Conservation (phyloP, 2,888 invertebrate genomes). For the Bruchidius siliquastri region DNA sequence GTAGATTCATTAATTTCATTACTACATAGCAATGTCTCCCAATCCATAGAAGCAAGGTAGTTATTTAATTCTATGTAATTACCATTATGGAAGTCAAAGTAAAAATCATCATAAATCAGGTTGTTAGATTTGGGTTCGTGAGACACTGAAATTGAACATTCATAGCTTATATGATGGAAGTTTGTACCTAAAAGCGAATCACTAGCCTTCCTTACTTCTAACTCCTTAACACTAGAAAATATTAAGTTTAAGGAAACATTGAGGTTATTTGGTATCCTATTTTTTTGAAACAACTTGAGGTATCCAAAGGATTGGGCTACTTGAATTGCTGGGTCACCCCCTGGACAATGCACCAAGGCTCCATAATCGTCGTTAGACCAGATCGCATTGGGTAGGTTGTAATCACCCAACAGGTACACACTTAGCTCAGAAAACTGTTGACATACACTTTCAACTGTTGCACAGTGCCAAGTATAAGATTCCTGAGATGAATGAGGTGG, state of each 20-base stretch:
- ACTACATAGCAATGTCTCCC: not conserved
- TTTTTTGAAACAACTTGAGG: not conserved
- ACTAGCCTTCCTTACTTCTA: not conserved
- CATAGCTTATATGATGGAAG: not conserved
- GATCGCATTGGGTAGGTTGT: not conserved
- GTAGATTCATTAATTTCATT: not conserved
- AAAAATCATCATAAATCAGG: not conserved
- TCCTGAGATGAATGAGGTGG: not conserved
- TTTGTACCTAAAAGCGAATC: not conserved
- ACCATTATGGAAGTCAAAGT: not conserved
- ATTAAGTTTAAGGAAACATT: not conserved
- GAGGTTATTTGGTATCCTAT: not conserved
- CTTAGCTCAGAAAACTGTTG: not conserved
- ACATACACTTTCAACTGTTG: not conserved
- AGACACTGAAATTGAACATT: not conserved
- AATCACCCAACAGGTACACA: not conserved
- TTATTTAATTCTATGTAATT: not conserved
- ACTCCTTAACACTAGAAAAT: not conserved
- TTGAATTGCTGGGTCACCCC: not conserved
- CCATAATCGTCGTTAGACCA: not conserved
- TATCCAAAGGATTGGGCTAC: not conserved
- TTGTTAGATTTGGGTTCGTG: not conserved
- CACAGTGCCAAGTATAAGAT: not conserved
- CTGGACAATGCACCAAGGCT: not conserved
- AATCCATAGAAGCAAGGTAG: not conserved